Base-by-base conservation (phyloP, 2,113 vertebrate genomes). In the Cavia aperea region DNA sequence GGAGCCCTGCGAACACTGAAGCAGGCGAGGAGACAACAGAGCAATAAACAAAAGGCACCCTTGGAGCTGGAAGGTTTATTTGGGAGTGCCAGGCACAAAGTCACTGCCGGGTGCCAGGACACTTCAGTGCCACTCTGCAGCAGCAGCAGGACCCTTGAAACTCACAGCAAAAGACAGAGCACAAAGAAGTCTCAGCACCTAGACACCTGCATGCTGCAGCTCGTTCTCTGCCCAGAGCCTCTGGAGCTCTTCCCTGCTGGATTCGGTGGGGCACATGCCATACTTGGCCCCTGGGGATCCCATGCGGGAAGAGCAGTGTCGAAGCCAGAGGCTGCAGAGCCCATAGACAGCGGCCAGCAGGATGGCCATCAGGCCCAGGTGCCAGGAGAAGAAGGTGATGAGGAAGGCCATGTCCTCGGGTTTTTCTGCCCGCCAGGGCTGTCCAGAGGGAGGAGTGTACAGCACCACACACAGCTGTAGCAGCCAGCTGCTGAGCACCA, bases 311-410 rank as follows among this genome's bases (percentile, higher is more conserved):
- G 91, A 70, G 49, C 5, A 65, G 49, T 0, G 65, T 33, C 65
- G 5, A 15, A 66, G 65, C 65, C 65, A 23, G 58, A 60, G 58
- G 58, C 58, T 60, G 58, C 58, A 60, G 58, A 60, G 58, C 58
- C 58, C 58, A 7, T 36, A 94, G 73, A 93, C 0, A 1, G 62
- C 0, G 0, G 88, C 78, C 62, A 97, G 33, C 18, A 95, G 0
- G 1, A 23, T 43, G 0, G 54, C 72, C 2, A 33, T 88, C 0
- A 93, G 75, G 62, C 5, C 93, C 88, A 97, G 43, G 49, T 94
- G 89, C 96, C 96, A 95, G 85, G 81, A 95, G 93, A 96, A 96
- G 93, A 96, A 96, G 70, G 68, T 84, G 29, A 18, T 14, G 58
- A 96, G n/a, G 58, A 95, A 95, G 58, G 78, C 29, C 1, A 93